Evolutionary conservation across 2,888 invertebrate genomes (phyloP).

Genomic region (Ypsolopha scabrella): DNA sequence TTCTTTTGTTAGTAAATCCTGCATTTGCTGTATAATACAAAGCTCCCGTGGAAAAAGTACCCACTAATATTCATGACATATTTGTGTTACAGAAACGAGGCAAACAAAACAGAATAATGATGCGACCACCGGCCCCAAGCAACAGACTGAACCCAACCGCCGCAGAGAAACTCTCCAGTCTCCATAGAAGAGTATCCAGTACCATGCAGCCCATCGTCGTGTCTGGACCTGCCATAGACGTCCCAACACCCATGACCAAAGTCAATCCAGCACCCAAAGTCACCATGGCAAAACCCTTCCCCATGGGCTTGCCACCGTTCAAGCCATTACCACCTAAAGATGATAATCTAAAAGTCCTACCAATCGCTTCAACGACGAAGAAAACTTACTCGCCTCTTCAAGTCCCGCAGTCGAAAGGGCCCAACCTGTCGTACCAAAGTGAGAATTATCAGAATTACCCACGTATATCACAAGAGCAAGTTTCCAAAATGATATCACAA

Average conservation of each 20-base stretch:
- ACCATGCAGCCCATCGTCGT: constrained; percentile 56
- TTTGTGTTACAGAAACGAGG: constrained; percentile 56
- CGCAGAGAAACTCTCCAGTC: constrained; percentile 45
- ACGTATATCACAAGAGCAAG: constrained; percentile 28
- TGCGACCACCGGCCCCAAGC: constrained; percentile 43
- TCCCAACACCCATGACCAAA: constrained; percentile 22
- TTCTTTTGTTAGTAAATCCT: no score
- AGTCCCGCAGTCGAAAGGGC: constrained; percentile 46
- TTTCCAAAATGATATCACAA: constrained; percentile 20
- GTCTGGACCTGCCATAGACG: constrained; percentile 30
- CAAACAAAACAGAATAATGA: constrained; percentile 61
- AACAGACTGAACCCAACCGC: constrained; percentile 43
- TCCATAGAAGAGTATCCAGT: constrained; percentile 37
- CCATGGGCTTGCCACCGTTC: constrained; percentile 80
- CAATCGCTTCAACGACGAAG: constrained; percentile 41
- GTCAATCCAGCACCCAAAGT: constrained; percentile 23
- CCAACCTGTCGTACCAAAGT: constrained; percentile 52
- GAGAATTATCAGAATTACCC: constrained; percentile 35
- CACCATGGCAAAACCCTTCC: constrained; percentile 66
- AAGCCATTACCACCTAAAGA: constrained; percentile 79
- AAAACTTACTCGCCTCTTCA: constrained; percentile 45
- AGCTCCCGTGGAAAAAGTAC: no score
- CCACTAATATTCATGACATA: no score
- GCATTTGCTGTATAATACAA: no score
- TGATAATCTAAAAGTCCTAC: constrained; percentile 66